Conservation (phyloP, 2,113 vertebrate species). For the Dasyornis broadbenti region DNA sequence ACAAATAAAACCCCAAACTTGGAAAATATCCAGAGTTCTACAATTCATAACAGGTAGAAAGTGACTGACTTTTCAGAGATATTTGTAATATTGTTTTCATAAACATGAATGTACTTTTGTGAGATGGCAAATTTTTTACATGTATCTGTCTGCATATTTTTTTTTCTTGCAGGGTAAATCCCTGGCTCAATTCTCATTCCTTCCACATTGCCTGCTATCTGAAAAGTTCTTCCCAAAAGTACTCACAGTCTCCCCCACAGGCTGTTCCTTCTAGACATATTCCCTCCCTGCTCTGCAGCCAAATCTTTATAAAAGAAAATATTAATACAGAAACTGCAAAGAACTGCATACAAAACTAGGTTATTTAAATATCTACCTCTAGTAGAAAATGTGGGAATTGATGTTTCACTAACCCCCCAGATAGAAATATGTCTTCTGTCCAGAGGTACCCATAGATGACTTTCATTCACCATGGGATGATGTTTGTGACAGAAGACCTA, state of each 20-base stretch:
- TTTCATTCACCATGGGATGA: not conserved
- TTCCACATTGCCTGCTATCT: not conserved
- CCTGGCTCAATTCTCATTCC: not conserved
- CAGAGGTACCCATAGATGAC: not conserved
- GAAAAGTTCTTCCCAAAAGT: not conserved
- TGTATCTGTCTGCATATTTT: not conserved
- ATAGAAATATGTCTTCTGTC: not conserved
- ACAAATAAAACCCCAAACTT: not conserved
- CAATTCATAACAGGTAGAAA: not conserved
- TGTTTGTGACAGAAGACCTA: not conserved
- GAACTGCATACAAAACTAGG: not conserved
- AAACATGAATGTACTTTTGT: not conserved
- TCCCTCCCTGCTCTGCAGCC: not conserved
- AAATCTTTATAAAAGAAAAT: not conserved
- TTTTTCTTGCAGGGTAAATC: not conserved
- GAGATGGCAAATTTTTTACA: not conserved
- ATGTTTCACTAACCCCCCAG: accelerated
- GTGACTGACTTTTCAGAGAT: not conserved
- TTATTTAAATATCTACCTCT: not conserved
- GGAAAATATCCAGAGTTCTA: not conserved
- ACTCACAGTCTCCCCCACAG: not conserved
- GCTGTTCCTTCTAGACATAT: not conserved
- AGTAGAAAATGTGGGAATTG: not conserved
- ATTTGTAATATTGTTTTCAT: not conserved
- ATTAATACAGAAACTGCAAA: not conserved